Evolutionary conservation across 2,797 vertebrate species (phyloP).

Genomic region (Mallotus villosus): DNA sequence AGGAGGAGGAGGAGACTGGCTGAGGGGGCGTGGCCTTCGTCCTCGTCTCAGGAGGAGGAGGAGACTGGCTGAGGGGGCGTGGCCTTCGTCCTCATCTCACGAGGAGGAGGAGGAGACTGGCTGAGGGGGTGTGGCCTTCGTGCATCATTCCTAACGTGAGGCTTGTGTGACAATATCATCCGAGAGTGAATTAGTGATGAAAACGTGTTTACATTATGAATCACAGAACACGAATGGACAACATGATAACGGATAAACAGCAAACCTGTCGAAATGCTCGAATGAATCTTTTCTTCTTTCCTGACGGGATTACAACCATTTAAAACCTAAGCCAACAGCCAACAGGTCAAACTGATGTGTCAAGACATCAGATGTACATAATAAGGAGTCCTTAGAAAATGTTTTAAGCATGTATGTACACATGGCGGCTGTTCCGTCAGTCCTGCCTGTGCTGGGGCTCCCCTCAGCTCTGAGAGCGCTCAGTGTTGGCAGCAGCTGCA

Average conservation of each 20-base stretch:
- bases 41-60: constrained; percentile 22
- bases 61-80: constrained; percentile 30
- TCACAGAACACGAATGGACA: neutral
- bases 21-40: constrained; percentile 44
- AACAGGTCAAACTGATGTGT: constrained; percentile 12
- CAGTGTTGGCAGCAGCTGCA: constrained; percentile 52
- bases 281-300: constrained; percentile 27
- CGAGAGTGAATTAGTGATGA: constrained; percentile 34
- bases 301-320: constrained; percentile 6
- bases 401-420: constrained; percentile 66
- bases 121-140: constrained; percentile 41
- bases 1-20: constrained; percentile 28
- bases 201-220: constrained; percentile 34
- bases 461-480: constrained; percentile 31
- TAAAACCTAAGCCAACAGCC: constrained; percentile 29
- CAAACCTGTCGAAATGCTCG: constrained; percentile 10
- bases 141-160: constrained; percentile 49
- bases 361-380: constrained; percentile 40
- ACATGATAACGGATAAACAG: neutral
- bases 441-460: constrained; percentile 33
- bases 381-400: constrained; percentile 55
- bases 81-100: constrained; percentile 37
- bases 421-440: constrained; percentile 43
- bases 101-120: constrained; percentile 29
- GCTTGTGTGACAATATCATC: constrained; percentile 28